A percentile compares a stretch with the other conserved stretches of the same genome.
phyloP scores from a whole-genome alignment of 2,113 vertebrate genomes.

The Talpa occidentalis region DNA sequence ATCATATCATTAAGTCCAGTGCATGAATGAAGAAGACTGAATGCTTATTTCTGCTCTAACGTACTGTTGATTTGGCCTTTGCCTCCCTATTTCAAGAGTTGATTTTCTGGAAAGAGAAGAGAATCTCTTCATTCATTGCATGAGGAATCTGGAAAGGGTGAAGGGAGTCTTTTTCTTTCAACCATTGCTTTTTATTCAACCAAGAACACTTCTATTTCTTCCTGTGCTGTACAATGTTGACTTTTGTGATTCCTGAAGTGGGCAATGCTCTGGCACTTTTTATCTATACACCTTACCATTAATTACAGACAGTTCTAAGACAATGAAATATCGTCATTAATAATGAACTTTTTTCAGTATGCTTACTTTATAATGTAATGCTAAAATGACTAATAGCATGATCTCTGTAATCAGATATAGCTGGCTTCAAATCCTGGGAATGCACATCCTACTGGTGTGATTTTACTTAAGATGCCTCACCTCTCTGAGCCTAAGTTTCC shows the following conservation, averaged over 20 bases:
- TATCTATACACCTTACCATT: neutral
- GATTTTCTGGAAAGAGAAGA: conserved; percentile 33
- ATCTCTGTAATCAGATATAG: neutral
- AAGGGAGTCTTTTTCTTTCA: neutral
- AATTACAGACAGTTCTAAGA: neutral
- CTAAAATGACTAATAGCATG: neutral
- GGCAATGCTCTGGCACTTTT: neutral
- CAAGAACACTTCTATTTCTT: neutral
- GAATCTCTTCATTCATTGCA: conserved; percentile 42
- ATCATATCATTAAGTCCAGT: neutral
- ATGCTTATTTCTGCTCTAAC: neutral
- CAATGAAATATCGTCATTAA: neutral
- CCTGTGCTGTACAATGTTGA: neutral
- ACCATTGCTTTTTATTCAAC: neutral
- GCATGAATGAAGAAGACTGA: conserved; percentile 28
- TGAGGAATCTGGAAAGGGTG: neutral
- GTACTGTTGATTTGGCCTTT: neutral
- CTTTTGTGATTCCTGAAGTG: neutral
- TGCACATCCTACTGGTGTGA: neutral
- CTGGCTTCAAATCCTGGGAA: neutral
- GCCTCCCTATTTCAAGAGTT: conserved; percentile 32
- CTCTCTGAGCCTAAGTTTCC: neutral
- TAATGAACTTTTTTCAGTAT: neutral
- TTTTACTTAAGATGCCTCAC: neutral
- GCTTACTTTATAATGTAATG: neutral